phyloP scores from a whole-genome alignment of 64 coral and sea anemone genomes.

The Actinia tenebrosa region DNA sequence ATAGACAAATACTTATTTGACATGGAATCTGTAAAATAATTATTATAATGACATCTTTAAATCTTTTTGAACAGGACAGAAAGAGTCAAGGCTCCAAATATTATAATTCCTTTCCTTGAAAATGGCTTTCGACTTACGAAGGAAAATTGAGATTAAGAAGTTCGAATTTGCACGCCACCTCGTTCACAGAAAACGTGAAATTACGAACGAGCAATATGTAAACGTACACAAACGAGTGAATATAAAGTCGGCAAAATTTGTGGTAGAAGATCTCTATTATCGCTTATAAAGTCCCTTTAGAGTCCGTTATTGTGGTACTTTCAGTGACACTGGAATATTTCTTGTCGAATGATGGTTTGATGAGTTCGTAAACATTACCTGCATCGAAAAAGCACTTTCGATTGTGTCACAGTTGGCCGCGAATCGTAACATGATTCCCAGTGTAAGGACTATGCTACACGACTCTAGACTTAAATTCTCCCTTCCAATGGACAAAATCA shows the following conservation, averaged over 20 bases:
- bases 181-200: conserved; percentile 5
- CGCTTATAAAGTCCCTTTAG: not conserved
- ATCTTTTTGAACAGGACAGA: conserved; percentile 2
- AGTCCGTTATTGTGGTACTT: not conserved
- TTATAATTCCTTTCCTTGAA: not conserved
- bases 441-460: not conserved
- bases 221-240: not conserved
- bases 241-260: not conserved
- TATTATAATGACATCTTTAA: not conserved
- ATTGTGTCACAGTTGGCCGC: not conserved
- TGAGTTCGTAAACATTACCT: conserved; percentile 5
- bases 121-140: not conserved
- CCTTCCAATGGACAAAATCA: not conserved
- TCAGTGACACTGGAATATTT: not conserved
- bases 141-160: not conserved
- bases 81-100: conserved; percentile 14
- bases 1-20: conserved; percentile 5
- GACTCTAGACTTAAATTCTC: not conserved
- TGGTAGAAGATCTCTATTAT: not conserved
- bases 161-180: not conserved
- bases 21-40: not conserved
- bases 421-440: conserved; percentile 7
- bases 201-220: not conserved
- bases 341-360: not conserved
- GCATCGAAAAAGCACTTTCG: not conserved